phyloP scores from a whole-genome alignment of 2,888 invertebrate genomes.

The Drosophila greeni region DNA sequence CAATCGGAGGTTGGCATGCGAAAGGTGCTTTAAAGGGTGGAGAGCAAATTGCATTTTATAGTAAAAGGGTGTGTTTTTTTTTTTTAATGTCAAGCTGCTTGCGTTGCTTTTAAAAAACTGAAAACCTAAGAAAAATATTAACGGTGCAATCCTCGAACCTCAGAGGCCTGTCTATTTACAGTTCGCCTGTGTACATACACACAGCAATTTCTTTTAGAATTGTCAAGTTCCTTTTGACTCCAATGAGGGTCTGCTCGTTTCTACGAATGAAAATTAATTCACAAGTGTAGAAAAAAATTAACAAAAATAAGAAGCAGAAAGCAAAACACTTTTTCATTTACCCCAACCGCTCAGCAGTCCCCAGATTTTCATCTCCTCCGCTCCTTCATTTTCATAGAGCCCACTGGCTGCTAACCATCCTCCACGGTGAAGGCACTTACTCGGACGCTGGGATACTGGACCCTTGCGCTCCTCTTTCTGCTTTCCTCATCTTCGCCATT shows the following conservation, averaged over 20 bases:
- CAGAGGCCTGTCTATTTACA: slow-evolving; percentile 1
- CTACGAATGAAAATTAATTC: slow-evolving; percentile 69
- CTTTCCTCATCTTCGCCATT: slow-evolving; percentile 44
- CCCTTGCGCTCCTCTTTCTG: slow-evolving; percentile 6
- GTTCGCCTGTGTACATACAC: not conserved
- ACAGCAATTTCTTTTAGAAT: not conserved
- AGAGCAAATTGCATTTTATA: slow-evolving; percentile 12
- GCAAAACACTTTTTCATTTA: slow-evolving; percentile 69
- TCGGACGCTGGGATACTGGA: slow-evolving; percentile 40
- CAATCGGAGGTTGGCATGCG: slow-evolving; percentile 18
- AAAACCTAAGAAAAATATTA: not conserved
- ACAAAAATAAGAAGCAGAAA: slow-evolving; percentile 51
- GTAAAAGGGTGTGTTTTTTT: slow-evolving; percentile 24
- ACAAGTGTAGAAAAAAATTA: slow-evolving; percentile 57
- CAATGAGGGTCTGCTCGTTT: not conserved
- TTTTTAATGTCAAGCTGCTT: not conserved
- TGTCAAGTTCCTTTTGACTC: slow-evolving; percentile 4
- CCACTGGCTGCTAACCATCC: slow-evolving; percentile 19
- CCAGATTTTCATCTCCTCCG: slow-evolving; percentile 3
- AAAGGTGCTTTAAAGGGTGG: slow-evolving; percentile 51
- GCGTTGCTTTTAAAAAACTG: not conserved
- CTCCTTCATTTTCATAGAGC: not conserved
- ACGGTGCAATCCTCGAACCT: slow-evolving; percentile 19
- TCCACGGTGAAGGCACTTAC: slow-evolving; percentile 18
- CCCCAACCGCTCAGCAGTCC: slow-evolving; percentile 28